Evolutionary conservation across 2,797 vertebrate genomes (phyloP), one percentile per base, ranked within the genome.

Genomic region (Leucoraja ocellata): DNA sequence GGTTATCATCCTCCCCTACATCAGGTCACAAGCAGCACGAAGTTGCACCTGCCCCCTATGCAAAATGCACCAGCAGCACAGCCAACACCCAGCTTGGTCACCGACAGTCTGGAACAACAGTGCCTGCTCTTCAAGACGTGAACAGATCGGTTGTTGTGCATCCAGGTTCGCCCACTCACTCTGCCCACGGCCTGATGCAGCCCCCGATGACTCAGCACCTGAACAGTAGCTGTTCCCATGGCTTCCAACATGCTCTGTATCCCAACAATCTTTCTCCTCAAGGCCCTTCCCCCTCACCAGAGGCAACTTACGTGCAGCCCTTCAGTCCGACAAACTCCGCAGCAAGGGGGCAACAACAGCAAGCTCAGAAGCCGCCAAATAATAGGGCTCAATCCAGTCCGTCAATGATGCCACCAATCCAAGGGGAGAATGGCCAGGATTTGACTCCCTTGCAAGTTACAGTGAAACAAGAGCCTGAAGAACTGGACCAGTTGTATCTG

Each of bases 401-500:
- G 95, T 97, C 96, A 94, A 97, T 97, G 94, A 96, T 97, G 95
- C 96, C 96, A 94, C 96, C 98, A 96, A 96, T 98, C 96, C 95
- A 96, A 94, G 98, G 98, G 95, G 97, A 98, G 94, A 96, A 95
- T 96, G 97, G 96, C 96, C 97, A 97, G 96, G 96, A 96, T 95
- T 96, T 96, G 96, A 96, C 98, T 94, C 96, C 97, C 93, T 96
- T 97, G 96, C 96, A 97, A 95, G 96, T 99, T 96, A 98, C 96
- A 93, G 96, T 99, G 97, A 99, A 99, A 96, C 97, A 96, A 96
- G 98, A 99, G 95, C 98, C 98, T 93, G 98, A 98, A 95, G 98
- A 99, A 95, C 96, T 99, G 97, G 98, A 99, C 97, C 98, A 99
- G 98, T 98, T 99, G 96, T 98, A 99, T 97, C 97, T 99, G 96